Evolutionary conservation across 2,113 vertebrate species (phyloP), one percentile per base, ranked within the genome.

Genomic region (Sphyrna mokarran): DNA sequence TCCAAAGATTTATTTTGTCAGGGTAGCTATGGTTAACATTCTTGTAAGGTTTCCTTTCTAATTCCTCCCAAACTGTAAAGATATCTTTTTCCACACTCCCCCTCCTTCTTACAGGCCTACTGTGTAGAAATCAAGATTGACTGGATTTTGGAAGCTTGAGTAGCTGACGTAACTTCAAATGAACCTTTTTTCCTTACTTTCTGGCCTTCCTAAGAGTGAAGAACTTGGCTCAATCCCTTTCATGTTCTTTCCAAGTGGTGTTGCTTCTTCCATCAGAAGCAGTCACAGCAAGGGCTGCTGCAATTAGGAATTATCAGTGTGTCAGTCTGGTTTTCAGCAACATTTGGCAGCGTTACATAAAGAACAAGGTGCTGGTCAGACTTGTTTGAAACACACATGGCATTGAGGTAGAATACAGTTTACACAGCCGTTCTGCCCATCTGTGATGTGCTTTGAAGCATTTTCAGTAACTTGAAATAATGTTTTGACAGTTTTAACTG

Each of bases 301-400:
- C 68, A 68, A 94, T 68, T 11, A 43, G 63, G n/a, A 33, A 43
- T 43, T 69, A 94, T 94, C 13, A 43, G 61, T 40, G 10, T 72
- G 94, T 95, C 94, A 95, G 22, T 95, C 94, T 76, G 94, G 40
- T 54, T 72, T 76, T 76, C 69, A 95, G 37, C 33, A 72, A 76
- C 54, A 43, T 72, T 95, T 95, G 94, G 40, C 94, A 95, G 94
- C 48, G 54, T 72, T 95, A 33, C 43, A 54, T 54, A 54, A 48
- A 48, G 43, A 33, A 76, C 94, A 95, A 95, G 69, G 68, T 95
- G 37, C 11, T 48, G 69, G 22, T 95, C 69, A 43, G 37, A n/a
- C 76, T 95, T 95, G 37, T 43, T 95, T 95, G 40, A 37, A 70
- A 54, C 48, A 54, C 66, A 76, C 43, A 72, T 72, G 69, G 40